Base-by-base conservation (phyloP, 2,888 invertebrate species). In the Eremobia ochroleuca region DNA sequence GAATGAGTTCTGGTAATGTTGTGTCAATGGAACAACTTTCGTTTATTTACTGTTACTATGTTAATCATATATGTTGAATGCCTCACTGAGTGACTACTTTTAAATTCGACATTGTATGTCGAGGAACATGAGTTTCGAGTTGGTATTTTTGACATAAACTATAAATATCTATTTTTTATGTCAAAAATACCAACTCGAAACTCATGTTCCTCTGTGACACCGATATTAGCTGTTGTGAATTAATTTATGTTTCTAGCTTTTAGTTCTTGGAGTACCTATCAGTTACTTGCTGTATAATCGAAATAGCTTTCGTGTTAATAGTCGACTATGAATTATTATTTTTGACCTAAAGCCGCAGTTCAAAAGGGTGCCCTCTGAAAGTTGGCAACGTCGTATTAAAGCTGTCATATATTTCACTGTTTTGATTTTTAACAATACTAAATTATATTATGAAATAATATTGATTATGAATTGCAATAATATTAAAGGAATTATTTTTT, bases 1-100 rank as follows among this genome's bases (percentile, higher is more conserved):
- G 25, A 64, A 65, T 64, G 82, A 46, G 61, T 61, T 61, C 40
- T 69, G 58, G 25, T 81, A 25, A 21, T 55, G 46, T n/a, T 28
- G 28, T 62, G 69, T 66, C 83, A 78, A 83, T 83, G 68, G 59
- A 43, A 83, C 62, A 66, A 66, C 70, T 83, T 69, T 83, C 68
- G 40, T 77, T 83, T 69, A 37, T 59, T 72, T 37, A 46, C 70
- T 55, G 37, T 77, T 77, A n/a, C 64, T 34, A 52, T 40, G 31
- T 34, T 77, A 34, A 31, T 77, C 18, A 43, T 34, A 40, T 31
- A 52, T 66, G 52, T 66, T 18, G 13, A 68, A 67, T 67, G n/a
- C 52, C n/a, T 18, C 40, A 34, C 40, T 34, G 78, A 43, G 52
- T 49, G 4, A 31, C 71, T 68, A n/a, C 28, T 52, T 67, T 34